Conservation (phyloP, 2,797 vertebrate species). For the Phoxinus dragarum region DNA sequence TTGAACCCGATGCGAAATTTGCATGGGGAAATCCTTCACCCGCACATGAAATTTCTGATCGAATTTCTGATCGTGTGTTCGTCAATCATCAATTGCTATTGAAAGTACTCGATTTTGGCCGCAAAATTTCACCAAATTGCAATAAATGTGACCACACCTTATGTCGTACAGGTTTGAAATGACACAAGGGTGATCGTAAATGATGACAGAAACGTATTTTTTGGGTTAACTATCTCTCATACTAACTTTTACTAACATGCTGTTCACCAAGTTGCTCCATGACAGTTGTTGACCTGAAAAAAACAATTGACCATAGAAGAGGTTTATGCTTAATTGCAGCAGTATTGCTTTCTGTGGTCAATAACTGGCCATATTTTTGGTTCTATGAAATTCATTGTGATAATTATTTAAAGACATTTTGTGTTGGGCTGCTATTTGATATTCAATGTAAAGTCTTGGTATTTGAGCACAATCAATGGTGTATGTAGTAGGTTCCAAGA, state of each 20-base stretch:
- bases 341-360: too few relatives aligned
- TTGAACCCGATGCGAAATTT: not conserved
- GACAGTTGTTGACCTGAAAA: not conserved
- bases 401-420: not conserved
- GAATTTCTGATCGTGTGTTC: not conserved
- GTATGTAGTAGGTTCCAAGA: not conserved
- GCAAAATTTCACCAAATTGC: not conserved
- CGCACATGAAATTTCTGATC: not conserved
- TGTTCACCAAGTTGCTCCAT: not conserved
- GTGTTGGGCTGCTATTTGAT: not conserved
- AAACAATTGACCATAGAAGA: not conserved
- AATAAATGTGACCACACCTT: not conserved
- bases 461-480: not conserved
- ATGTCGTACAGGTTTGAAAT: not conserved
- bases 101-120: not conserved
- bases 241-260: not conserved
- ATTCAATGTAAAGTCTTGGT: not conserved
- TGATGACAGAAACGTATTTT: not conserved
- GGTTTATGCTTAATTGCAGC: not conserved
- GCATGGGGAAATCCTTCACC: not conserved
- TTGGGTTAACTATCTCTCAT: not conserved
- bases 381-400: not conserved
- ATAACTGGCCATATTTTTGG: not conserved
- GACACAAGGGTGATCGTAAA: too few relatives aligned
- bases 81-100: too few relatives aligned